These are phyloP conservation scores for Cremastinae sp. DNA, from an alignment of 2,888 invertebrate species.

Conservation along the genomic window DNA sequence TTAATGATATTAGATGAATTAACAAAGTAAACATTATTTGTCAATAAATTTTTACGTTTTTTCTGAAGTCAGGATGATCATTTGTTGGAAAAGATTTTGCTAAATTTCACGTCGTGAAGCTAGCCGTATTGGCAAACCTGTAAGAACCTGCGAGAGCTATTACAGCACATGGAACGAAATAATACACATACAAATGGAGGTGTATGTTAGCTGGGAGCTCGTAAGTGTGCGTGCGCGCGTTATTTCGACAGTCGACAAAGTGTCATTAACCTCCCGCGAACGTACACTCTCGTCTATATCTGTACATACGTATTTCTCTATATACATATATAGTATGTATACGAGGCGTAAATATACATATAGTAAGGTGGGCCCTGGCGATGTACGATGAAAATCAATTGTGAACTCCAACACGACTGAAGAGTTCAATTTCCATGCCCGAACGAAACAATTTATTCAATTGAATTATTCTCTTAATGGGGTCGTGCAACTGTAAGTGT, in stretches of 20 bases:
- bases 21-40: too few species aligned
- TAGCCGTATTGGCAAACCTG: conserved; percentile 12
- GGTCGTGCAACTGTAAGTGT: too few species aligned
- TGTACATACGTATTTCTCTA: too few species aligned
- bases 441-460: background rate
- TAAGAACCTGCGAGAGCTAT: conserved; percentile 28
- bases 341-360: too few species aligned
- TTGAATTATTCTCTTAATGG: conserved; percentile 3
- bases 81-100: conserved; percentile 5
- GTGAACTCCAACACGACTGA: conserved; percentile 65
- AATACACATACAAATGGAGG: conserved; percentile 69
- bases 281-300: conserved; percentile 52
- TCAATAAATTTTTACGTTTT: too few species aligned
- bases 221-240: conserved; percentile 61
- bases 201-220: background rate
- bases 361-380: conserved; percentile 57
- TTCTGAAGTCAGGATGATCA: too few species aligned
- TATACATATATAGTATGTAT: too few species aligned
- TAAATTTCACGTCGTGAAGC: conserved; percentile 10
- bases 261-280: conserved; percentile 77
- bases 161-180: conserved; percentile 66
- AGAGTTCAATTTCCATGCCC: conserved; percentile 9
- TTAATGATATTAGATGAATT: too few species aligned
- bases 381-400: conserved; percentile 69
- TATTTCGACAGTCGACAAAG: conserved; percentile 73